Percentiles rank a stretch among this genome's conserved stretches.
Evolutionary conservation across 2,113 vertebrate genomes (phyloP).

Genomic region (Tychaedon coryphoeus): DNA sequence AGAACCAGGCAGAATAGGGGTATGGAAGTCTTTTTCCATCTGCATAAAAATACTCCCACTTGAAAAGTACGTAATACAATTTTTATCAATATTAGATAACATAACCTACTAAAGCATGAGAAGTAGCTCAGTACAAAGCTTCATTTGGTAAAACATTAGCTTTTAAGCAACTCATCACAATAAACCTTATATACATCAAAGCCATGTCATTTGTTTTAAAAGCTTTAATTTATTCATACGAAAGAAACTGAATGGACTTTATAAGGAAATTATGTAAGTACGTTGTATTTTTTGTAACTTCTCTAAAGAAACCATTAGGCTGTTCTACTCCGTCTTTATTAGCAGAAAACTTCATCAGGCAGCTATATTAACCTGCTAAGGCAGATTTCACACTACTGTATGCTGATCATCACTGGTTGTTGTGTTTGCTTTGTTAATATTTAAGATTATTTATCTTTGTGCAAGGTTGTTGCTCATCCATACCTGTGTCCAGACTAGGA

Average conservation of each 20-base stretch:
- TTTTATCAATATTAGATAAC: not conserved
- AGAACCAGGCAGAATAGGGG: not conserved
- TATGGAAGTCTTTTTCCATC: not conserved
- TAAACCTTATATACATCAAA: not conserved
- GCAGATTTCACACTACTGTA: not conserved
- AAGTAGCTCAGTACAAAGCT: not conserved
- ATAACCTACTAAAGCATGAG: not conserved
- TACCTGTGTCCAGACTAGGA: not conserved
- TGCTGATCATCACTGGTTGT: not conserved
- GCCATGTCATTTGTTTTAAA: not conserved
- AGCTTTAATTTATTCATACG: not conserved
- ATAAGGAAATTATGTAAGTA: not conserved
- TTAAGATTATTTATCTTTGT: not conserved
- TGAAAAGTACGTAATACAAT: not conserved
- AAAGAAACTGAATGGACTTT: not conserved
- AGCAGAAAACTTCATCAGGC: not conserved
- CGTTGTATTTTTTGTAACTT: not conserved
- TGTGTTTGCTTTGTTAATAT: not conserved
- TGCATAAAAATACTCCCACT: not conserved
- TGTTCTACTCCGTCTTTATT: not conserved
- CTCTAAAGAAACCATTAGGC: not conserved
- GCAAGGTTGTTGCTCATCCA: not conserved
- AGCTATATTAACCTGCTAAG: not conserved
- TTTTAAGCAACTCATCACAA: not conserved
- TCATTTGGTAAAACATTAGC: not conserved